Evolutionary conservation across 2,888 invertebrate species (phyloP), one percentile per base, ranked within the genome.

Genomic region (Lepidocyrtinus sp.): DNA sequence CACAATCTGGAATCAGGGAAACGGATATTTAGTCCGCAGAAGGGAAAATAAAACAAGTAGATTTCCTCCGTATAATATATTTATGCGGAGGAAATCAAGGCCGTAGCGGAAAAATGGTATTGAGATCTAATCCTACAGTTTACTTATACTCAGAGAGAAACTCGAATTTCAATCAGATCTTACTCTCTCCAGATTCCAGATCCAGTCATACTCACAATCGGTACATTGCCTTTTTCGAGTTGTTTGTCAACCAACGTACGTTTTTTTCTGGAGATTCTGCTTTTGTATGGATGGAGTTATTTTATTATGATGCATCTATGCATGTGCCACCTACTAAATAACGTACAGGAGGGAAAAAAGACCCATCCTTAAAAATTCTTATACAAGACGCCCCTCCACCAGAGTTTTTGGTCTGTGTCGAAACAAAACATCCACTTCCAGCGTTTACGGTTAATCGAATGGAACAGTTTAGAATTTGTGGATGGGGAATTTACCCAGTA

Each of bases 291-390:
- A n/a, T n/a, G n/a, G n/a, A n/a, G n/a, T n/a, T n/a, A n/a, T n/a
- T n/a, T n/a, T n/a, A 50, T 50, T 50, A 50, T n/a, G n/a, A n/a
- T 50, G 50, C 50, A 50, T n/a, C 50, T 7, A 50, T 50, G 50
- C 50, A 50, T 50, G n/a, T 50, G 50, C 50, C 50, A 50, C 50
- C 50, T 50, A 50, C 50, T 50, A 50, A 50, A 50, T 50, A 12
- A 15, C 50, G 50, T 36, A 36, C 5, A 36, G 5, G 2, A 50
- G 50, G 17, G 15, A 50, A 50, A 50, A 2, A 50, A 2, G 50
- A 50, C 50, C 50, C n/a, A 17, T 50, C 15, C 15, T 12, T 17
- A 7, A 50, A 7, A 50, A n/a, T n/a, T n/a, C n/a, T n/a, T n/a
- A n/a, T n/a, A n/a, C n/a, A n/a, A n/a, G n/a, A n/a, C n/a, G n/a